Conservation (phyloP, 1,140 invertebrate genomes). For the Radopholus similis region DNA sequence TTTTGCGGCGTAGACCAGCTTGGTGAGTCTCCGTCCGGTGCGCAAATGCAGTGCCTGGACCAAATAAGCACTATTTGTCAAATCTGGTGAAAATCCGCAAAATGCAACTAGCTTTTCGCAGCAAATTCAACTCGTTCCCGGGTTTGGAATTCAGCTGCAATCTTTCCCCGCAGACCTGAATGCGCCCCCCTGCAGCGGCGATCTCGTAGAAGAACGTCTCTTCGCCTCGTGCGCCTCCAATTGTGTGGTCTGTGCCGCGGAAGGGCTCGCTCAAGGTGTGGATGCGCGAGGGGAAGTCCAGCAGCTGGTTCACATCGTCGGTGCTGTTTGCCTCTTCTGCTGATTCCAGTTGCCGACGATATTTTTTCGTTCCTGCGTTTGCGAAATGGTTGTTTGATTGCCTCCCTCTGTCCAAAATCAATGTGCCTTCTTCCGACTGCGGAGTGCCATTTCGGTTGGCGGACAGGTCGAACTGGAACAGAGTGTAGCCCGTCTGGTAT, state of each 20-base stretch:
- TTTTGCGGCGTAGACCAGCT: conserved; percentile 28
- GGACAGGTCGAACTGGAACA: conserved; percentile 17
- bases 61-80: too few species aligned
- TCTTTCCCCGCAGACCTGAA: too few species aligned
- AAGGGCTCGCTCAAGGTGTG: conserved; percentile 21
- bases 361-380: background rate
- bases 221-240: conserved; percentile 3
- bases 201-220: conserved; percentile 33
- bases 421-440: too few species aligned
- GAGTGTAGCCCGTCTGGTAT: conserved; percentile 23
- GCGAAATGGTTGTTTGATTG: too few species aligned
- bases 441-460: background rate
- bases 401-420: too few species aligned
- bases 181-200: background rate
- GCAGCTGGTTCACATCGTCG: background rate
- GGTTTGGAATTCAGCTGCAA: too few species aligned
- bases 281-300: conserved; percentile 27
- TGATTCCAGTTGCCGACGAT: background rate
- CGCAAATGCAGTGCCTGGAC: conserved; percentile 22
- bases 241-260: conserved; percentile 31
- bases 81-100: too few species aligned
- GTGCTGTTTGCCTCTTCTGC: background rate
- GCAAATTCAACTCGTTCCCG: too few species aligned
- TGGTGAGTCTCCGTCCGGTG: conserved; percentile 19
- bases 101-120: too few species aligned